Evolutionary conservation across 2,888 invertebrate species (phyloP), one percentile per base, ranked within the genome.

Genomic region (Tanypteryx hageni): DNA sequence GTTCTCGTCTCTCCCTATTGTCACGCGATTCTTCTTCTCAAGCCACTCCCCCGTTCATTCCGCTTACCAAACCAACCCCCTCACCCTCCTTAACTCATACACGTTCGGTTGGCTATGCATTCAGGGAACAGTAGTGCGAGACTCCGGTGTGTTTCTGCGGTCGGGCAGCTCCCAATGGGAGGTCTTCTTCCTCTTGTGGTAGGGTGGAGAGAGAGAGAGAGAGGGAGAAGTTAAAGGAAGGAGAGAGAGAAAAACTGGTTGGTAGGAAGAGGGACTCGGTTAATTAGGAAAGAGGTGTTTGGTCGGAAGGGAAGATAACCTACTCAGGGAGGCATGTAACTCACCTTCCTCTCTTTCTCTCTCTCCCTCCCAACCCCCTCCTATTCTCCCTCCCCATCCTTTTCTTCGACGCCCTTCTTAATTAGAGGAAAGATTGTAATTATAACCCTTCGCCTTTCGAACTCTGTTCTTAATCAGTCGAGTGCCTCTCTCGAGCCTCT

Each of bases 391-490:
- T 0, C 83, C 44, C 44, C 44, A 44, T 44, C 44, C 22, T 22
- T 76, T 76, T 27, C 76, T 11, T 76, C 27, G 13, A 64, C 44
- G 11, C 89, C 44, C 89, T 64, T 64, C 89, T 89, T 89, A 89
- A 89, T 89, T 89, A 89, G 89, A 89, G 86, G 86, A 86, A 86
- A 86, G 89, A 76, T 89, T 64, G 89, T 64, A 89, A 89, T 89
- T 89, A 89, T 89, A 64, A n/a, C 13, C 86, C 86, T 27, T 44
- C 61, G 59, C 59, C 59, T 61, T 86, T 61, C 86, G 61, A 13
- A 27, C 61, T 86, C 86, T 16, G 61, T 61, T 31, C 86, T 86
- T 64, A 64, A 68, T 89, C 89, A 64, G 64, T 89, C 18, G 64
- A 89, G 89, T 89, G 56, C 64, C 89, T 44, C 89, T 89, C 89